These are phyloP conservation scores for Digitonthophagus gazella DNA, from an alignment of 2,888 invertebrate genomes.

Conservation along the genomic window DNA sequence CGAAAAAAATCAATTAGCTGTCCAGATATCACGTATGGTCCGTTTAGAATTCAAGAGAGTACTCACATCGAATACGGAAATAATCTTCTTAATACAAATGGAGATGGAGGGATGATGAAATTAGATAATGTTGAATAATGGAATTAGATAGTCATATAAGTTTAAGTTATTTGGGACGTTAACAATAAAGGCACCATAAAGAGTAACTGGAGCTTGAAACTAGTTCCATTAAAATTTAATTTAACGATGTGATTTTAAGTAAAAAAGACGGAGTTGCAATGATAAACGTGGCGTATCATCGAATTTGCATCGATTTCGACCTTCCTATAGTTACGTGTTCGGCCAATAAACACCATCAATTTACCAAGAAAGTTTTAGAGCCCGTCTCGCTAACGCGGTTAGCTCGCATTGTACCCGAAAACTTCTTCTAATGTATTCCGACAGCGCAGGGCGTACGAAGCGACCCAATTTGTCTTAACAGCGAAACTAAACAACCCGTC, in stretches of 20 bases:
- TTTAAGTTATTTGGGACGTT: no score
- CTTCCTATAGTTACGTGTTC: neutral
- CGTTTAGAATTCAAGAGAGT: neutral
- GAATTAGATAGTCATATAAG: no score
- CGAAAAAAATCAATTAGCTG: neutral
- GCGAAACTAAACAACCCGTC: neutral
- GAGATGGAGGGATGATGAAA: no score
- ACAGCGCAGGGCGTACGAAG: neutral
- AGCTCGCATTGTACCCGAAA: conserved; percentile 2
- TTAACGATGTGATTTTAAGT: neutral
- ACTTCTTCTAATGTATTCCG: conserved; percentile 8
- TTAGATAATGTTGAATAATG: no score
- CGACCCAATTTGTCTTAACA: neutral
- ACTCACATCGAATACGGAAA: neutral
- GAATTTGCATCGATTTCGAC: neutral
- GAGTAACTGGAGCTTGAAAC: no score
- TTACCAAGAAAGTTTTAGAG: neutral
- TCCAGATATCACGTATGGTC: neutral
- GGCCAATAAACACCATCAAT: neutral
- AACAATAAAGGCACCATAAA: no score
- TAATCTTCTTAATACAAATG: neutral
- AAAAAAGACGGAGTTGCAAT: neutral
- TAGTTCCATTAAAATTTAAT: no score
- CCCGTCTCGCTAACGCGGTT: neutral
- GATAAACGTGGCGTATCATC: neutral